phyloP scores from a whole-genome alignment of 2,888 invertebrate species.

The Meta bourneti region DNA sequence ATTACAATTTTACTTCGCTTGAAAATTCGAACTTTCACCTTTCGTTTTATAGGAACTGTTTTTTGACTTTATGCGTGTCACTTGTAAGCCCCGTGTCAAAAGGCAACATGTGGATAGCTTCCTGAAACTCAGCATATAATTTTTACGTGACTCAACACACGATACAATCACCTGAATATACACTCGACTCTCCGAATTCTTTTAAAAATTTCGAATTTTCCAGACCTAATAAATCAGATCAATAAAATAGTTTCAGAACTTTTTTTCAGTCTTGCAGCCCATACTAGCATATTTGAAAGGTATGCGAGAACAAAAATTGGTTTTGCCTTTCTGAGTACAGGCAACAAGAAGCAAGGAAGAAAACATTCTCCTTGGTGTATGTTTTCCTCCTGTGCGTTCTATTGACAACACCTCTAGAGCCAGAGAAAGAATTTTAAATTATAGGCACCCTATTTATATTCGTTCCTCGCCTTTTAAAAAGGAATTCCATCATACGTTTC shows the following conservation, averaged over 20 bases:
- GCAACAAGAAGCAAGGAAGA: background rate
- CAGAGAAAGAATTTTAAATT: background rate
- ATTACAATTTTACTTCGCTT: too few relatives aligned
- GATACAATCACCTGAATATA: too few relatives aligned
- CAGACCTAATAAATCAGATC: background rate
- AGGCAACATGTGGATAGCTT: too few relatives aligned
- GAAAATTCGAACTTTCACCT: too few relatives aligned
- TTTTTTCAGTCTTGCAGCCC: background rate
- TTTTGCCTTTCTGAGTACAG: background rate
- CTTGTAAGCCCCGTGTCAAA: too few relatives aligned
- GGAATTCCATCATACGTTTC: background rate
- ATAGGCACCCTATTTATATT: background rate
- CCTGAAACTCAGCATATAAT: too few relatives aligned
- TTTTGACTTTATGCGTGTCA: too few relatives aligned
- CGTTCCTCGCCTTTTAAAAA: background rate
- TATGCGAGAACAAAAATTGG: background rate
- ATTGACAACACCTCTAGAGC: background rate
- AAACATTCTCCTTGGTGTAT: background rate
- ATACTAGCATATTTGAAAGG: background rate
- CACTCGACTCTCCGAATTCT: background rate
- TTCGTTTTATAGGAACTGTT: too few relatives aligned
- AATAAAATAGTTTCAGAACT: background rate
- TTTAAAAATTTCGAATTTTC: background rate
- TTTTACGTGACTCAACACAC: too few relatives aligned
- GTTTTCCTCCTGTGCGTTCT: background rate